Evolutionary conservation across 2,113 vertebrate genomes (phyloP).

Genomic region (Aegotheles bennettii): DNA sequence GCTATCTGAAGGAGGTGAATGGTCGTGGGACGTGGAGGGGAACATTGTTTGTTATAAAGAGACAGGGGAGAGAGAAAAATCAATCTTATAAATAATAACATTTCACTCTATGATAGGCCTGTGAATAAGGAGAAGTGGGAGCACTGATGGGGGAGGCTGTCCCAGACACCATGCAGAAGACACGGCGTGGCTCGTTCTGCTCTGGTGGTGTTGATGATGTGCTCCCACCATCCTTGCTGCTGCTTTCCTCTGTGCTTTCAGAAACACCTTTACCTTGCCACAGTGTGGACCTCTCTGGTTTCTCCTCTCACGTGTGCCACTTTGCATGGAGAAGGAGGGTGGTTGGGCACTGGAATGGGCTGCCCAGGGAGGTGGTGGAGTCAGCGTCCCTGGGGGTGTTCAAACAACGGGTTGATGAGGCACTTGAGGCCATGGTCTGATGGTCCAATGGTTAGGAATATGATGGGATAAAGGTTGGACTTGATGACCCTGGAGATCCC

Average conservation of each 20-base stretch:
- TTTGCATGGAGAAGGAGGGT: not conserved
- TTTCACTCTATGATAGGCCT: not conserved
- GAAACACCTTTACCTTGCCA: not conserved
- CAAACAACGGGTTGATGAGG: too few relatives aligned
- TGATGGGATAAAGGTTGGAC: too few relatives aligned
- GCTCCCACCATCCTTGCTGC: not conserved
- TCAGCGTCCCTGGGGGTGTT: too few relatives aligned
- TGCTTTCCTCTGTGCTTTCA: not conserved
- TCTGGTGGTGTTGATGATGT: not conserved
- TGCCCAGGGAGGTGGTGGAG: too few relatives aligned
- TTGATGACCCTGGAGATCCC: too few relatives aligned
- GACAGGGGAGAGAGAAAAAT: not conserved
- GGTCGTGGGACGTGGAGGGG: fast-evolving
- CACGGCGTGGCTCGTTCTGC: not conserved
- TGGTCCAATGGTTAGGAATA: too few relatives aligned
- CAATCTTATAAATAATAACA: not conserved
- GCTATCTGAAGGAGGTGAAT: not conserved
- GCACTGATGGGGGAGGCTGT: not conserved
- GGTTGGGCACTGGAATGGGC: too few relatives aligned
- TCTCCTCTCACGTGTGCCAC: not conserved
- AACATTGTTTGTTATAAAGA: not conserved
- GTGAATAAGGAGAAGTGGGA: not conserved
- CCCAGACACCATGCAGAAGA: not conserved
- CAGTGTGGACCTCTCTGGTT: not conserved
- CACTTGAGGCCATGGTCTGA: too few relatives aligned